Base-by-base conservation (phyloP, 2,797 vertebrate genomes). In the Fringilla coelebs region DNA sequence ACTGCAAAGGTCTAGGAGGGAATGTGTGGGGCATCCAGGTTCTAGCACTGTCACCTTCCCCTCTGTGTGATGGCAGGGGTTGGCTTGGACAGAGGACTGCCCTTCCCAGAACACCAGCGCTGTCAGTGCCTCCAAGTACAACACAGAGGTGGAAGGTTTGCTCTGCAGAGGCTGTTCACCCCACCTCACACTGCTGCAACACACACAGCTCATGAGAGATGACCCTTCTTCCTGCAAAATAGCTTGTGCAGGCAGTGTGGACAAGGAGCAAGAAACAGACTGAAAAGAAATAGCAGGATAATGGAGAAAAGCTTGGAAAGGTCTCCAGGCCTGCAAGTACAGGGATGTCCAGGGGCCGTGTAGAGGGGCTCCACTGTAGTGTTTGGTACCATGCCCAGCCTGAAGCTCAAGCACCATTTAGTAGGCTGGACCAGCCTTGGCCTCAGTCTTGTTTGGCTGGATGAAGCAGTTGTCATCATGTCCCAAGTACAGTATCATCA, bases 351-450 rank as follows among this genome's bases (percentile, higher is more conserved):
- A 26, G 89, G 77, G 92, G 91, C 92, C 67, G 0, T 3, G 14
- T 38, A 81, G 82, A 93, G 94, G 89, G 94, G 79, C 62, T 89
- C 66, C 57, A 55, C 57, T 90, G 83, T 62, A 79, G 61, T 65
- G 60, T 93, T 93, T 94, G 91, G 88, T 97, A 93, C 76, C 31
- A 58, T 88, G 94, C 85, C 89, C 92, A 95, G 94, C 66, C 77
- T 81, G 70, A 81, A 90, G 79, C 71, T 92, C 77, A 67, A 88
- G 80, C 88, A 84, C 88, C 67, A 65, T 74, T 93, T 91, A 84
- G 63, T 26, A 88, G 57, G 70, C 77, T 96, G 85, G 77, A 86
- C 82, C 93, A 93, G 83, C 80, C 45, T 85, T 88, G 85, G 83
- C 84, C 43, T 86, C 51, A 0, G 51, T 70, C 54, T 84, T 88